Base-by-base conservation (phyloP, 1,140 invertebrate species). In the Drosophila santomea region DNA sequence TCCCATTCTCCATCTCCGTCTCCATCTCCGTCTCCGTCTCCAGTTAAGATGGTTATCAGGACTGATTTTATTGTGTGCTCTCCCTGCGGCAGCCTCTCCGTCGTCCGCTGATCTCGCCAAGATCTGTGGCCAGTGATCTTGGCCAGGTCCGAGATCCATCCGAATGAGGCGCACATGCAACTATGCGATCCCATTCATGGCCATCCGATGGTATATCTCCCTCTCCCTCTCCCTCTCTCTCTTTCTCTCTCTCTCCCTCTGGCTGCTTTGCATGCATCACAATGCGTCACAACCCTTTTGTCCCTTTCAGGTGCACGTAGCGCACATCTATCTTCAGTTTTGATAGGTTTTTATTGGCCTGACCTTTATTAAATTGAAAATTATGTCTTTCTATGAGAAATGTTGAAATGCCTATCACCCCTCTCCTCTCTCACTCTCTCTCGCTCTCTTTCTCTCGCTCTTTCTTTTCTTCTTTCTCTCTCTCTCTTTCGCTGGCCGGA, bases 321-420 rank as follows among this genome's bases (percentile, higher is more conserved):
- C 15, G 38, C 56, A 67, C 79, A 86, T 88, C 72, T 83, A 86
- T 88, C 75, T 79, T 79, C 14, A 82, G 71, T 86, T 88, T 88
- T 89, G 76, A 89, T 88, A 89, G 80, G 72, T 76, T 88, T 86
- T 88, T 88, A 88, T 82, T 88, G 75, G 66, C 61, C 73, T 82
- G 78, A 68, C 78, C 83, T 88, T 86, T 86, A 86, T 86, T 89
- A 88, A 88, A 86, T 86, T 86, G 69, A 86, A 88, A 86, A 86
- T 86, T 86, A 86, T 86, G 83, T 88, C 82, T 86, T 88, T 86
- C 83, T 86, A 88, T 86, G 83, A 88, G 81, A 85, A 85, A 85
- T 85, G 82, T 86, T 84, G 77, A 72, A 78, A 88, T 44, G 44
- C 44, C 15, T 55, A 15, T 11, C 32, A 7, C 32, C 8, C 32